Base-by-base conservation (phyloP, 2,888 invertebrate genomes). In the Octonoba sinensis region DNA sequence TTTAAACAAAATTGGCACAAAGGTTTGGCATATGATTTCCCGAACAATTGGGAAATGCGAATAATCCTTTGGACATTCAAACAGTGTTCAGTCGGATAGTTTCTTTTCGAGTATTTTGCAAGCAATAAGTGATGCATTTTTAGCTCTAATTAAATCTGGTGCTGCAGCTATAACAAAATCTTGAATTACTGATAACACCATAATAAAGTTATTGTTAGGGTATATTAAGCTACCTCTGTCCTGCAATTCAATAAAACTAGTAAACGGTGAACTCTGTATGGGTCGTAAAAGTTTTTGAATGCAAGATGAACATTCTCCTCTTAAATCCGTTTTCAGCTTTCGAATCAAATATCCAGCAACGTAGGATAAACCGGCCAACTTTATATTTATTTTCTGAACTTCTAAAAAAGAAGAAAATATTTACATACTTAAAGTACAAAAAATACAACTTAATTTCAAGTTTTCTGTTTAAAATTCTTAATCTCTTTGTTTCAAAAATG, bases 151-250 rank as follows among this genome's bases (percentile, higher is more conserved):
- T 15, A 47, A 15, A 47, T 47, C 15, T 12, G 47, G 47, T 47
- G 47, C 47, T 47, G 47, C 47, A 47, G 47, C 47, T n/a, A n/a
- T n/a, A 47, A 47, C 47, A 47, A 47, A 47, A 47, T 47, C 47
- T 47, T 47, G 47, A 47, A 47, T 47, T 12, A 47, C 47, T 12
- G 47, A 47, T 15, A 47, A 47, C 12, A 15, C 47, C 15, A 13
- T 15, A 47, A 47, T 15, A 47, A 47, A 47, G 11, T 47, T 47
- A 13, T 47, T 47, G 47, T 47, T 47, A 11, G 47, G 47, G 47
- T 51, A 51, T 1, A 51, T 51, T 51, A 51, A 51, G 8, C 11
- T 51, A 3, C 51, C 11, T 18, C 51, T 51, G 11, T 51, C 51
- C 8, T 51, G 51, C 15, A n/a, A n/a, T 4, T 51, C 51, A n/a